Evolutionary conservation across 2,113 vertebrate genomes (phyloP).

Genomic region (Hyperoodon ampullatus): DNA sequence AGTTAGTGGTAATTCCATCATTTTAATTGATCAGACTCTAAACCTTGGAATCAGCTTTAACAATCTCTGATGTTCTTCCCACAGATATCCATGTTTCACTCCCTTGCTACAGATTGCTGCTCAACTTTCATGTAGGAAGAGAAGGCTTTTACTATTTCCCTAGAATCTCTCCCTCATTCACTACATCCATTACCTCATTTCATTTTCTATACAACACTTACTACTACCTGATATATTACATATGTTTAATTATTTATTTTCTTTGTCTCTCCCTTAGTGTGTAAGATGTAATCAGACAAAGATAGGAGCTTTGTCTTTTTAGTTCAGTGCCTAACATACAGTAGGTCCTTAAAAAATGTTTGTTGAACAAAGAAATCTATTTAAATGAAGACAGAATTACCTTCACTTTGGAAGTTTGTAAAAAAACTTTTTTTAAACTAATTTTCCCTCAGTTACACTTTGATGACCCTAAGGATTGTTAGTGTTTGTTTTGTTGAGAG

Average conservation of each 20-base stretch:
- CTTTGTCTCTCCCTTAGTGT: neutral
- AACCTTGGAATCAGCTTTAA: neutral
- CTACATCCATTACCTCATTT: neutral
- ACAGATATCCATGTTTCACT: neutral
- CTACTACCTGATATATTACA: neutral
- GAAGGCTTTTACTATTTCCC: neutral
- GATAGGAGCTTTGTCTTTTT: neutral
- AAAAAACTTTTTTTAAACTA: neutral
- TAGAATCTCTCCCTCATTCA: slow-evolving; percentile 17
- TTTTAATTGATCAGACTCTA: slow-evolving; percentile 24
- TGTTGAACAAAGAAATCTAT: neutral
- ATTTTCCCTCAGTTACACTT: neutral
- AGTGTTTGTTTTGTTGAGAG: slow-evolving; percentile 26
- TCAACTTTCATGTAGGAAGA: neutral
- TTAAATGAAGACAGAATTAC: neutral
- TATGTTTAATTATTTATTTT: slow-evolving; percentile 21
- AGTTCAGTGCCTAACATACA: neutral
- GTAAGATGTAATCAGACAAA: slow-evolving; percentile 12
- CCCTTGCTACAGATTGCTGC: neutral
- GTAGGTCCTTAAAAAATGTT: neutral
- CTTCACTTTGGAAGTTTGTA: slow-evolving; percentile 9
- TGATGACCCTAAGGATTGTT: neutral
- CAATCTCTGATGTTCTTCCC: neutral
- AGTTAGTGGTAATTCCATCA: neutral
- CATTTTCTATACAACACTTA: neutral